Base-by-base conservation (phyloP, 1,140 invertebrate species). In the Parapsyche elsis region DNA sequence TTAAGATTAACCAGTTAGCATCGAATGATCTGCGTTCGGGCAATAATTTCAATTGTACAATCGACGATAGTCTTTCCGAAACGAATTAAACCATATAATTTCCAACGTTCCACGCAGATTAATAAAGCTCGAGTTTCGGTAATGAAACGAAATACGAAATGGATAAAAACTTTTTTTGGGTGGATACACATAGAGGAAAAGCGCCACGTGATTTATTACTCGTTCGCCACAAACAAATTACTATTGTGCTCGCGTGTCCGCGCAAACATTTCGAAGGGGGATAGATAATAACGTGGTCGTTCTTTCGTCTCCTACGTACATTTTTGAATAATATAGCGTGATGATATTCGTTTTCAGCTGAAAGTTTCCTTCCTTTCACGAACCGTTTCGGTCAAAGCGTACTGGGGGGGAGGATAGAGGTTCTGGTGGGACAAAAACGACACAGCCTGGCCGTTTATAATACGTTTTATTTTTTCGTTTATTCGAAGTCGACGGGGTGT, bases 181-280 rank as follows among this genome's bases (percentile, higher is more conserved):
- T 67, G 26, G 26, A 67, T 14, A 67, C 10, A 53, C n/a, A n/a
- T n/a, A n/a, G n/a, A n/a, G 49, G 49, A 30, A 67, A 67, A 67
- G 7, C 64, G 23, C 64, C 2, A 23, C 24, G 64, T 67, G 64
- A 67, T 67, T 67, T 67, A 67, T 67, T 23, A 23, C 64, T 67
- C 24, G 26, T 67, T 67, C 64, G 64, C 64, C 64, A 24, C 64
- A 67, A 67, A 67, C 64, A 67, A 67, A 67, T 67, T 23, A 24
- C 64, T 23, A 67, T 67, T 67, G 24, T 67, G 64, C 26, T 67
- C 24, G 64, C 64, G 64, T 67, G 64, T 67, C 24, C 64, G 19
- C 21, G 19, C 21, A 0, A 9, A 67, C 64, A 67, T 67, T 67
- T 67, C 24, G 64, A 67, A 67, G 30, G 30, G 30, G 7, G 7